Conservation (phyloP, 1,140 invertebrate genomes). For the Drosophila willistoni region DNA sequence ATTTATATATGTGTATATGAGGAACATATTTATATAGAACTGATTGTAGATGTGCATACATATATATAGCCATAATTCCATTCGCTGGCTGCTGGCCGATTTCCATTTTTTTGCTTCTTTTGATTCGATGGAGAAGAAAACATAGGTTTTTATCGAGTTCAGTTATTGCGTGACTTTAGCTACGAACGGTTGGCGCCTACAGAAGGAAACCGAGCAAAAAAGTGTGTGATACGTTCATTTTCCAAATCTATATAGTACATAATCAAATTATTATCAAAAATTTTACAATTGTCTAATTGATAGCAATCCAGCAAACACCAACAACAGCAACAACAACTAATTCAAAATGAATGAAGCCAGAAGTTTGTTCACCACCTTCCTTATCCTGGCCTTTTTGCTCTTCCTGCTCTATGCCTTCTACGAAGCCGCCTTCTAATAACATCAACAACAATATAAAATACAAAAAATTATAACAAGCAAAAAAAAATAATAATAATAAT, state of each 20-base stretch:
- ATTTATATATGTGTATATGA: slow-evolving; percentile 21
- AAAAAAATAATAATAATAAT: slow-evolving; percentile 12
- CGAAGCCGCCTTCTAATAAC: slow-evolving; percentile 74
- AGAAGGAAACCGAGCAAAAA: slow-evolving; percentile 18
- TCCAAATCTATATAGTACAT: neutral
- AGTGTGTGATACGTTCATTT: slow-evolving; percentile 26
- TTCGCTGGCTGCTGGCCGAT: slow-evolving; percentile 50
- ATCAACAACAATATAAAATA: slow-evolving; percentile 29
- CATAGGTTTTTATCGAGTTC: slow-evolving; percentile 63
- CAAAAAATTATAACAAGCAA: slow-evolving; percentile 44
- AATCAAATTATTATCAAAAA: slow-evolving; percentile 29
- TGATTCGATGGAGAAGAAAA: slow-evolving; percentile 75
- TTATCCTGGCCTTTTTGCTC: slow-evolving; percentile 76
- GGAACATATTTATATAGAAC: slow-evolving; percentile 37
- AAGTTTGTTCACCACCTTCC: slow-evolving; percentile 81
- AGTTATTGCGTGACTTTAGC: slow-evolving; percentile 77
- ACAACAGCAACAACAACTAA: slow-evolving; percentile 41
- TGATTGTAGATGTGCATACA: slow-evolving; percentile 35
- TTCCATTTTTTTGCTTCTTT: slow-evolving; percentile 9
- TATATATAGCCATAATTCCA: slow-evolving; percentile 68
- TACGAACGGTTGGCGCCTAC: slow-evolving; percentile 67
- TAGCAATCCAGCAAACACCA: slow-evolving; percentile 39
- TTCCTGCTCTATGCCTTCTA: slow-evolving; percentile 79
- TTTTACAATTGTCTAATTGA: slow-evolving; percentile 24
- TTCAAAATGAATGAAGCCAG: slow-evolving; percentile 81